Base-by-base conservation (phyloP, 2,113 vertebrate species). In the Chaetops frenatus region DNA sequence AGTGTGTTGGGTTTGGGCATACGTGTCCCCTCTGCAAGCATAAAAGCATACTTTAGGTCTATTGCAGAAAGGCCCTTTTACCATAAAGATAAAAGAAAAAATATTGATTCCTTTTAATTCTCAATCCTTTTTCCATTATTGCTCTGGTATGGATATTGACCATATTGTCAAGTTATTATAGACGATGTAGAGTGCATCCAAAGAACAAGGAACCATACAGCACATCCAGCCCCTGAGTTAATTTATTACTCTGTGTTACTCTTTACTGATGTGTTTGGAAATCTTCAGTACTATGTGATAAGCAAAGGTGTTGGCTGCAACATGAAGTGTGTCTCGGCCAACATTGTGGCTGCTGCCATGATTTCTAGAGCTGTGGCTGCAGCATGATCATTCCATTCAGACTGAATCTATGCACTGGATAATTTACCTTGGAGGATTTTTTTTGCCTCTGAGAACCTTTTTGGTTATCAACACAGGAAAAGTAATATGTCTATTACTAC, bases 111-210 rank as follows among this genome's bases (percentile, higher is more conserved):
- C 44, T 83, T 90, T 92, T 93, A 86, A 78, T 86, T 94, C 47
- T 86, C 61, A 83, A 54, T 73, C 38, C 25, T 95, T 94, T 93
- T 94, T 56, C 86, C n/a, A 62, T 88, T 86, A 86, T 60, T 83
- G 44, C 27, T 91, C 56, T 56, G 44, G 50, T 42, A 83, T 5
- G 35, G 57, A 79, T 57, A 53, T 67, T 67, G 33, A 81, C 29
- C 81, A 69, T 36, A 80, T 35, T 70, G 35, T 71, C 61, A 88
- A 62, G 38, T 81, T 91, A 40, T 50, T 88, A 48, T 0, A 22
- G 42, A 80, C 44, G 20, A 88, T 45, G 27, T 17, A 73, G 47
- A 70, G 47, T 15, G 38, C 33, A 42, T 78, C 73, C 70, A 64
- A 76, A 95, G 73, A 93, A 84, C 29, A 72, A 38, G 81, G 57